Evolutionary conservation across 64 coral and sea anemone genomes (phyloP).

Genomic region (Acropora tenuis): DNA sequence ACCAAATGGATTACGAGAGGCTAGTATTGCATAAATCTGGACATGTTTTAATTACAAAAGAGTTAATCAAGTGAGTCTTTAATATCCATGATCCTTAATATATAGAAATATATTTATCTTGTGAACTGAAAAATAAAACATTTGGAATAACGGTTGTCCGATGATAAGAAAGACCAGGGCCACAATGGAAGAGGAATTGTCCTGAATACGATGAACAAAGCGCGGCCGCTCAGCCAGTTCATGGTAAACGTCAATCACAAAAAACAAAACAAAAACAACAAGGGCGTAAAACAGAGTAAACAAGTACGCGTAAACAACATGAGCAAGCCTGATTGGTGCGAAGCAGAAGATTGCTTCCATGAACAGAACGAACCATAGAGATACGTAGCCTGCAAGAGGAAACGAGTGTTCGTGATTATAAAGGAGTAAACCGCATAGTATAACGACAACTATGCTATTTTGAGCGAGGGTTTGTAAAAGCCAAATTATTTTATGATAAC

Average conservation of each 20-base stretch:
- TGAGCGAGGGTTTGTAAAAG: background rate
- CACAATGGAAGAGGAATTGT: background rate
- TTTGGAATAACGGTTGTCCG: conserved; percentile 27
- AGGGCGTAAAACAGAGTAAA: conserved; percentile 26
- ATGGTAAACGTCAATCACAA: background rate
- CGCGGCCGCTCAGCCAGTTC: background rate
- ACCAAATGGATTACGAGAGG: no score
- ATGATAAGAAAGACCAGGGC: background rate
- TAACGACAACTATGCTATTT: background rate
- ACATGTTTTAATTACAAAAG: no score
- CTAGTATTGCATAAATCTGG: no score
- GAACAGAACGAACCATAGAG: background rate
- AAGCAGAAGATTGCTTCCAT: conserved; percentile 20
- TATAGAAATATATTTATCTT: conserved; percentile 18
- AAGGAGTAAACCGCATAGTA: background rate
- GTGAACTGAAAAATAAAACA: background rate
- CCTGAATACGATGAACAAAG: background rate
- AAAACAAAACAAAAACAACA: conserved; percentile 2
- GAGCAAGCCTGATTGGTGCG: conserved; percentile 16
- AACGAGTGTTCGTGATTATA: background rate
- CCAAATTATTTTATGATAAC: conserved; percentile 26
- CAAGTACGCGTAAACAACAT: conserved; percentile 24
- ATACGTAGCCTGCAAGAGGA: background rate
- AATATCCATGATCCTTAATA: conserved; percentile 10
- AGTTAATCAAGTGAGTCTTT: background rate